Conservation (phyloP, 1,140 invertebrate genomes). For the Drosophila pallidifrons region DNA sequence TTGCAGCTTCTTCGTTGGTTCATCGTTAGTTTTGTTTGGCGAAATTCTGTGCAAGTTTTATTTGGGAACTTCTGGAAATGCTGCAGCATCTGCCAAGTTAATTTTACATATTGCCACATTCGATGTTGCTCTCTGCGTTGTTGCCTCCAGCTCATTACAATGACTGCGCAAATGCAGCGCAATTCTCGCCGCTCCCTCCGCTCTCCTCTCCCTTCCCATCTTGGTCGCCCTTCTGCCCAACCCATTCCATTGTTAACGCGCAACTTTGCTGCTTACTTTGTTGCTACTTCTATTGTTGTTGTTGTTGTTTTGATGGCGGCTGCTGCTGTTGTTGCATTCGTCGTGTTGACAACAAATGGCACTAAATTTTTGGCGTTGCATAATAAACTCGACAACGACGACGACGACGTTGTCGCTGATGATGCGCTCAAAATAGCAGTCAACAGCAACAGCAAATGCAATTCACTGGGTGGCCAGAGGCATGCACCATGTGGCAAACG, state of each 20-base stretch:
- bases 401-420: conserved; percentile 50
- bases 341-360: conserved; percentile 79
- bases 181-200: conserved; percentile 36
- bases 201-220: not conserved
- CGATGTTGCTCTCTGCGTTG: conserved; percentile 32
- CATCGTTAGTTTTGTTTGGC: conserved; percentile 25
- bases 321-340: conserved; percentile 62
- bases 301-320: not conserved
- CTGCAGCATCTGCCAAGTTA: conserved; percentile 50
- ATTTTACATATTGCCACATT: conserved; percentile 79
- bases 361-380: conserved; percentile 79
- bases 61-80: conserved; percentile 31
- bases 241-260: conserved; percentile 44
- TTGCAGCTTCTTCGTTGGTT: not conserved
- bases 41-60: conserved; percentile 17
- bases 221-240: not conserved
- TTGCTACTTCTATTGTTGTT: conserved; percentile 2
- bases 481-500: not conserved
- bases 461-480: not conserved
- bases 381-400: conserved; percentile 68
- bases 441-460: conserved; percentile 18
- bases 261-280: conserved; percentile 53
- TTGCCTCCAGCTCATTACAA: conserved; percentile 73
- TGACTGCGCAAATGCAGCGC: conserved; percentile 76
- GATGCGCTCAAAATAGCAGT: conserved; percentile 54